Percentiles rank a stretch among this genome's conserved stretches.
These are phyloP conservation scores for Microplitis manilae DNA, from an alignment of 2,888 invertebrate genomes.

Conservation along the genomic window DNA sequence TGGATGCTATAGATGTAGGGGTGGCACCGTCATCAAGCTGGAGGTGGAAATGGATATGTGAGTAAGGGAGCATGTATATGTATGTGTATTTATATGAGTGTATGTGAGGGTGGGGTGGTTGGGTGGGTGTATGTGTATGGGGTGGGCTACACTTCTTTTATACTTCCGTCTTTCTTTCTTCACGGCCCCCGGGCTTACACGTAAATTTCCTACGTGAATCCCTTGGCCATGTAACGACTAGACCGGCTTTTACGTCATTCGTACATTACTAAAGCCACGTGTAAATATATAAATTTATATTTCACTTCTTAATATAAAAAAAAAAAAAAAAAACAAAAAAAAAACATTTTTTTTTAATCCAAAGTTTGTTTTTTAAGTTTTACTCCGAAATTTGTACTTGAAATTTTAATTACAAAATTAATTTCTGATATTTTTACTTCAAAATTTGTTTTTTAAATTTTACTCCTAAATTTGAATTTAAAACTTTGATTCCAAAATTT, in stretches of 20 bases:
- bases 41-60: neutral
- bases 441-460: too few relatives aligned
- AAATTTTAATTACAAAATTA: too few relatives aligned
- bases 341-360: too few relatives aligned
- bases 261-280: neutral
- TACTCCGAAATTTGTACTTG: too few relatives aligned
- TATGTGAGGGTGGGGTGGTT: too few relatives aligned
- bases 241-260: slow-evolving; percentile 1
- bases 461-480: too few relatives aligned
- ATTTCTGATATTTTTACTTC: too few relatives aligned
- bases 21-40: neutral
- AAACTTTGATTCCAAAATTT: too few relatives aligned
- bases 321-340: neutral
- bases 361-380: too few relatives aligned
- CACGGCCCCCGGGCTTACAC: slow-evolving; percentile 16
- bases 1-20: neutral
- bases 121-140: neutral
- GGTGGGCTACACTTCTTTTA: slow-evolving; percentile 29
- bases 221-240: neutral
- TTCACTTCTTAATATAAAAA: neutral
- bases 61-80: neutral
- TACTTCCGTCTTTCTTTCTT: slow-evolving; percentile 26
- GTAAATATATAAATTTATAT: neutral
- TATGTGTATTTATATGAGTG: neutral
- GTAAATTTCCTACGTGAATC: slow-evolving; percentile 27